Percentiles rank a stretch among this genome's conserved stretches.
These are phyloP conservation scores for Xerus inauris DNA, from an alignment of 2,113 vertebrate genomes.

Conservation along the genomic window DNA sequence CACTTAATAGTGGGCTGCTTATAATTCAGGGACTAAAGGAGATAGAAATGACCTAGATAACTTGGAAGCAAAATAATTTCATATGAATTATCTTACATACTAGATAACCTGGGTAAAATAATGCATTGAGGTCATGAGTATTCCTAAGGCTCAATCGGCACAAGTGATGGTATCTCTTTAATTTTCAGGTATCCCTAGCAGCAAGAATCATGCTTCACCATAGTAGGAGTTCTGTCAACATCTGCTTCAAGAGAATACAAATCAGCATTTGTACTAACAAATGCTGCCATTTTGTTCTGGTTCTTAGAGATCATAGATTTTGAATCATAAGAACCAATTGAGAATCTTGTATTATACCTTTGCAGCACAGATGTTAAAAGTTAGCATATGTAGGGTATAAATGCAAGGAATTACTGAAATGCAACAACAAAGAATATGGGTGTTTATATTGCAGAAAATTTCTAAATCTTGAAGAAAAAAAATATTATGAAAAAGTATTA, in stretches of 20 bases:
- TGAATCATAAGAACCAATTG: background rate
- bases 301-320: background rate
- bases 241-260: background rate
- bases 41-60: slow-evolving; percentile 44
- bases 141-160: background rate
- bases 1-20: slow-evolving; percentile 15
- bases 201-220: background rate
- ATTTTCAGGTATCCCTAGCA: slow-evolving; percentile 1
- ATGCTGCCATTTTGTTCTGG: background rate
- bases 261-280: background rate
- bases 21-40: slow-evolving; percentile 14
- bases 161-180: background rate
- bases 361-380: background rate
- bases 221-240: background rate
- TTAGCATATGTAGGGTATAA: background rate
- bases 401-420: slow-evolving; percentile 8
- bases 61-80: slow-evolving; percentile 25
- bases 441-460: background rate
- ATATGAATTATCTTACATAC: background rate
- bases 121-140: background rate
- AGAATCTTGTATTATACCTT: background rate
- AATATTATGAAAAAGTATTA: slow-evolving; percentile 29
- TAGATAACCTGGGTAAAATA: slow-evolving; percentile 23
- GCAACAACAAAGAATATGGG: background rate
- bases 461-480: slow-evolving; percentile 46